Percentiles rank a stretch among this genome's conserved stretches.
These are phyloP conservation scores for Pyxicephalus adspersus DNA, from an alignment of 2,113 vertebrate species.

Conservation along the genomic window DNA sequence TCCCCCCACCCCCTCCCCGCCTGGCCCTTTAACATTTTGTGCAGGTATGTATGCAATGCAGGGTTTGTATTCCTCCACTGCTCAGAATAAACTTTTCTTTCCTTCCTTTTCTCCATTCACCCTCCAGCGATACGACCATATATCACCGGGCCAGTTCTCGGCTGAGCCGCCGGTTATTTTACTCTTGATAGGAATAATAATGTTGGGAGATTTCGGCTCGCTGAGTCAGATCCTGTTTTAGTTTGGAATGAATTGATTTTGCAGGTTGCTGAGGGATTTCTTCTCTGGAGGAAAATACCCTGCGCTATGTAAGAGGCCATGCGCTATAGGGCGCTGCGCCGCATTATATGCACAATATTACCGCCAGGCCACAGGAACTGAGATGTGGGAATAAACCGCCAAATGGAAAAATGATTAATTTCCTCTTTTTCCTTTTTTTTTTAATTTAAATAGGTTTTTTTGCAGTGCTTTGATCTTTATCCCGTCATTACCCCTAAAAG, in stretches of 20 bases:
- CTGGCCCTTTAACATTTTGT: too few species aligned
- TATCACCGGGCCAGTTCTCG: not conserved
- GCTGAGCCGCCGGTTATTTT: slow-evolving; percentile 4
- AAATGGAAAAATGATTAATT: too few species aligned
- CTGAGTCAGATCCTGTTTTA: slow-evolving; percentile 37
- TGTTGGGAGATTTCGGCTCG: slow-evolving; percentile 37
- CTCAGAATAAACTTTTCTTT: slow-evolving; percentile 16
- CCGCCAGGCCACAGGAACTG: too few species aligned
- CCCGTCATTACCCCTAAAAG: too few species aligned
- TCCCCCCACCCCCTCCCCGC: too few species aligned
- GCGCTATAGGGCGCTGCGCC: not conserved
- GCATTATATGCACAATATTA: slow-evolving; percentile 9
- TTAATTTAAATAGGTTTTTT: too few species aligned
- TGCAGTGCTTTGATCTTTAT: too few species aligned
- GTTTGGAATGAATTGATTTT: slow-evolving; percentile 40
- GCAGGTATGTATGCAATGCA: too few species aligned
- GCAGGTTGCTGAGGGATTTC: slow-evolving; percentile 21
- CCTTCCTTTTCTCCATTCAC: slow-evolving; percentile 5
- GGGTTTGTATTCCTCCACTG: not conserved
- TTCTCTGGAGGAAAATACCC: slow-evolving; percentile 20
- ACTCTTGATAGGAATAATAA: slow-evolving; percentile 35
- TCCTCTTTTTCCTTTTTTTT: too few species aligned
- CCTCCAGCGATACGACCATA: not conserved
- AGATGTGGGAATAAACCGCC: too few species aligned
- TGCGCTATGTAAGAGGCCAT: slow-evolving; percentile 3